Conservation (phyloP, 2,113 vertebrate genomes). For the Nycticebus coucang region DNA sequence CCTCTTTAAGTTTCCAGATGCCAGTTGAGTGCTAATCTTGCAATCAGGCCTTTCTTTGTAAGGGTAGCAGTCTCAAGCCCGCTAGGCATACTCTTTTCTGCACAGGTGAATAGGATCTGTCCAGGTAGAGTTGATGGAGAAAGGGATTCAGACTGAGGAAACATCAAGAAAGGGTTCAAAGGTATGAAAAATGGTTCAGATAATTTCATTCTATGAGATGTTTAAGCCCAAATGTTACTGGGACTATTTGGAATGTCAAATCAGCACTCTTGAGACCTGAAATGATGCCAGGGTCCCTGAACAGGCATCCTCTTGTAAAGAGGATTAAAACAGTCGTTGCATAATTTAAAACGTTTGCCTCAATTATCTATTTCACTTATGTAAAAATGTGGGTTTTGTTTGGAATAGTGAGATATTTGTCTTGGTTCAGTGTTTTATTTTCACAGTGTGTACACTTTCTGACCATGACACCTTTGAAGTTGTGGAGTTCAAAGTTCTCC, state of each 20-base stretch:
- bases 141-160: neutral
- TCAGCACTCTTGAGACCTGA: neutral
- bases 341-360: constrained; percentile 7
- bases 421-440: constrained; percentile 10
- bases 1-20: neutral
- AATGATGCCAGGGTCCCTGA: neutral
- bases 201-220: neutral
- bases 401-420: constrained; percentile 16
- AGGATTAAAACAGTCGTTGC: constrained; percentile 5
- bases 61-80: neutral
- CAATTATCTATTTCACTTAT: neutral
- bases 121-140: neutral
- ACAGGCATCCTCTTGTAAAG: neutral
- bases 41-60: neutral
- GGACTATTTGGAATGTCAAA: constrained; percentile 16
- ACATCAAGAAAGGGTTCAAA: neutral
- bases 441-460: neutral
- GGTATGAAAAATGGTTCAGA: neutral
- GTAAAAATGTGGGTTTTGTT: neutral
- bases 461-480: constrained; percentile 24
- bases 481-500: constrained; percentile 49
- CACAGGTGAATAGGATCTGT: neutral
- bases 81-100: neutral
- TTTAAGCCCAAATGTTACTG: neutral
- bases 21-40: neutral